A percentile compares a stretch with the other conserved stretches of the same genome.
These are phyloP conservation scores for Drosophila formosana DNA, from an alignment of 2,888 invertebrate species.

Conservation along the genomic window DNA sequence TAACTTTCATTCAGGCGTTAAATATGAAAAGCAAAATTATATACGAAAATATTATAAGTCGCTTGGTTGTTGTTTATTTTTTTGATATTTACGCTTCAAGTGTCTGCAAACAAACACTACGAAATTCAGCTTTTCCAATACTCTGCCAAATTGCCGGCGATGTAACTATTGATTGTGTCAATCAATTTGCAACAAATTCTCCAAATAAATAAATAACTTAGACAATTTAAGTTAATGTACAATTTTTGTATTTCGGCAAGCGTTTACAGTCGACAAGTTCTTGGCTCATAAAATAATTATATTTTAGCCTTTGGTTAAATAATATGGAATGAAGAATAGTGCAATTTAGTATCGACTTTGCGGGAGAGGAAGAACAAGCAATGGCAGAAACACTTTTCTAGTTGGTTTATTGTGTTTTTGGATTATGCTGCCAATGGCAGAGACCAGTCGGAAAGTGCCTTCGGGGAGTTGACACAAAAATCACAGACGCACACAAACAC, in stretches of 20 bases:
- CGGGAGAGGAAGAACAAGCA: not conserved
- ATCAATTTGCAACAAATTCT: not conserved
- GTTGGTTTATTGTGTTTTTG: slow-evolving; percentile 31
- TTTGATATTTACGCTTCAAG: slow-evolving; percentile 39
- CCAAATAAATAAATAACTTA: no score
- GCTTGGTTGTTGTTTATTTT: slow-evolving; percentile 14
- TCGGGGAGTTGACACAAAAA: slow-evolving; percentile 51
- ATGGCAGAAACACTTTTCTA: slow-evolving; percentile 18
- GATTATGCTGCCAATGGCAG: slow-evolving; percentile 33
- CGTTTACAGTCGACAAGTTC: no score
- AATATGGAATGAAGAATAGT: not conserved
- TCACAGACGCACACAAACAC: slow-evolving; percentile 17
- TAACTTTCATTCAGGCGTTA: slow-evolving; percentile 18
- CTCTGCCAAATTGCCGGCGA: not conserved
- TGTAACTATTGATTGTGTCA: not conserved
- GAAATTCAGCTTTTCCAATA: slow-evolving; percentile 11
- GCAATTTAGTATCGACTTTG: slow-evolving; percentile 16
- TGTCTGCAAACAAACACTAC: slow-evolving; percentile 21
- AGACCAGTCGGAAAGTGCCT: slow-evolving; percentile 15
- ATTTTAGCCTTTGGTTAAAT: not conserved
- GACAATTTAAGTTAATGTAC: no score
- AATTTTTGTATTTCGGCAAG: no score
- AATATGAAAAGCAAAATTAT: slow-evolving; percentile 12
- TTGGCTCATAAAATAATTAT: not conserved
- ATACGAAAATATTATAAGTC: not conserved